These are phyloP conservation scores for Drosophila mimetica DNA, from an alignment of 2,888 invertebrate species.

Conservation along the genomic window DNA sequence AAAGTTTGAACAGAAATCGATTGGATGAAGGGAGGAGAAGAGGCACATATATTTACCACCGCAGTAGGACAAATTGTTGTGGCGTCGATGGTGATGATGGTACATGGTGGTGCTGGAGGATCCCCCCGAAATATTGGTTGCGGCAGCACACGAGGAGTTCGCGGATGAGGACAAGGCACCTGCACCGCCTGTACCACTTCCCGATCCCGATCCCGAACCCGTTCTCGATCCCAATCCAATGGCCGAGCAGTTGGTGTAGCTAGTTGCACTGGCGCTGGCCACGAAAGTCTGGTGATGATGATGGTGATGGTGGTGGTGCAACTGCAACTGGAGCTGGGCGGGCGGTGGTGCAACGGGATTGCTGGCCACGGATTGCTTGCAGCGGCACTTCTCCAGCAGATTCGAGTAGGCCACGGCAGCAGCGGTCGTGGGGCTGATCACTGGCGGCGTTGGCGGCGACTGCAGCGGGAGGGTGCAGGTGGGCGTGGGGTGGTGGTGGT, in stretches of 20 bases:
- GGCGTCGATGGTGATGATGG: conserved; percentile 83
- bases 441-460: conserved; percentile 24
- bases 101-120: conserved; percentile 80
- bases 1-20: conserved; percentile 7
- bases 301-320: conserved; percentile 78
- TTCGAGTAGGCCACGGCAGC: conserved; percentile 59
- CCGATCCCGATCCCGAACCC: conserved; percentile 8
- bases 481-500: neutral
- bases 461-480: neutral
- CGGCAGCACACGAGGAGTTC: conserved; percentile 22
- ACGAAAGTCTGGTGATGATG: conserved; percentile 78
- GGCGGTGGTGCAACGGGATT: conserved; percentile 46
- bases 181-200: conserved; percentile 21
- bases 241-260: conserved; percentile 66
- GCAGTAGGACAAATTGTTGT: conserved; percentile 84
- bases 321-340: conserved; percentile 73
- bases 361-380: conserved; percentile 60
- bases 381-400: conserved; percentile 81
- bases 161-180: conserved; percentile 36
- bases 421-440: conserved; percentile 32
- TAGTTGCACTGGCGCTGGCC: conserved; percentile 71
- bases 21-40: neutral
- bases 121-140: conserved; percentile 36
- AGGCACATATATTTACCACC: conserved; percentile 83
- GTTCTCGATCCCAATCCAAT: conserved; percentile 32